Base-by-base conservation (phyloP, 23 tunicate genomes). In the Halocynthia roretzi region DNA sequence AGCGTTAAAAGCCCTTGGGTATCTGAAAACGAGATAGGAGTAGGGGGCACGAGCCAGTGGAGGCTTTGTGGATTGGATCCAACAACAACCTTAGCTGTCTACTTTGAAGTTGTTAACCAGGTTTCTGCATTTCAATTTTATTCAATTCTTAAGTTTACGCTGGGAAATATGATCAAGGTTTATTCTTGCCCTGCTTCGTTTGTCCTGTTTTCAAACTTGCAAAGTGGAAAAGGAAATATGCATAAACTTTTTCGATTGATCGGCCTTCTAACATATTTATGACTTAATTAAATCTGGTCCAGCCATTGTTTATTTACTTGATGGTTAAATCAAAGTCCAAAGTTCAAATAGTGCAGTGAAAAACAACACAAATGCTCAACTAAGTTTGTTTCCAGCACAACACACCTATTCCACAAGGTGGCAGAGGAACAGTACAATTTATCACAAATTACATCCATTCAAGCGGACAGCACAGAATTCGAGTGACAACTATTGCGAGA, bases 371-470 rank as follows among this genome's bases (percentile, higher is more conserved):
- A 40, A 11, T 11, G 6, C 70, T 58, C 63, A 14, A 14, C n/a
- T 58, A 58, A 58, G 63, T 58, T 58, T 58, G 63, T 61, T 52
- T 65, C 6, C 87, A 96, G 93, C 99, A 96, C 76, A 96, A 96
- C 81, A 82, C 96, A 6, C 99, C 99, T 6, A 85, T 96, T 44
- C 99, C 99, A n/a, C 96, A 96, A 82, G 96, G 96, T 8, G 96
- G 96, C 11, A 80, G 95, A 51, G 94, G 94, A 5, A 84, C 83
- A 7, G 90, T 94, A 10, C 99, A 94, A 67, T 94, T 94, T 77
- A 85, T 94, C 54, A 94, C 99, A 22, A 82, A 78, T 52, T 94
- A 94, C 72, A 67, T 81, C 12, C 99, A 94, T 72, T 80, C 99
- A 1, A 84, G 87, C 52, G 99, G 99, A 7, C 87, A 85, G 51